These are phyloP conservation scores for Sparidentex hasta DNA, from an alignment of 2,797 vertebrate genomes.

Conservation along the genomic window DNA sequence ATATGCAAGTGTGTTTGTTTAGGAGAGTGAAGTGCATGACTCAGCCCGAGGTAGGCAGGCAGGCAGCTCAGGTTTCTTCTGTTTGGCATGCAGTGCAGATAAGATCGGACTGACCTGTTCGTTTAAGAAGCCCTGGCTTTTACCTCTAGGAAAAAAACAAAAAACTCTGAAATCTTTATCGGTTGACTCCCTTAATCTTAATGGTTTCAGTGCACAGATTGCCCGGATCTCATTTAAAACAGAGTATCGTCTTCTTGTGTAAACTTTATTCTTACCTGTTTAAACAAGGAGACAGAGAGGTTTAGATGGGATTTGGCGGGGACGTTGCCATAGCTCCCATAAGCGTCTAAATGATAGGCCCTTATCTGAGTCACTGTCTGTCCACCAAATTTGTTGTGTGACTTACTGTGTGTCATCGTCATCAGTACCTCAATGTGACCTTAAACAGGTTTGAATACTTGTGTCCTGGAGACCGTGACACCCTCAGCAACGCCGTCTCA, in stretches of 20 bases:
- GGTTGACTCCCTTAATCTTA: slow-evolving; percentile 38
- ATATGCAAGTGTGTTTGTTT: slow-evolving; percentile 71
- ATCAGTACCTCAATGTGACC: slow-evolving; percentile 61
- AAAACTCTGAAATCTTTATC: slow-evolving; percentile 51
- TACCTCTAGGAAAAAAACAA: slow-evolving; percentile 54
- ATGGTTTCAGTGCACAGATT: slow-evolving; percentile 42
- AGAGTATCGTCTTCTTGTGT: background rate
- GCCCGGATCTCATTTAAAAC: slow-evolving; percentile 62
- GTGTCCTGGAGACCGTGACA: slow-evolving; percentile 23
- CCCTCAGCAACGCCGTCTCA: slow-evolving; percentile 42
- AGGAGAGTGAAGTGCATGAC: slow-evolving; percentile 67
- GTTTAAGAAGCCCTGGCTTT: slow-evolving; percentile 56
- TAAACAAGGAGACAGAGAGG: background rate
- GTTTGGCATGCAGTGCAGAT: slow-evolving; percentile 68
- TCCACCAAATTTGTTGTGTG: slow-evolving; percentile 18
- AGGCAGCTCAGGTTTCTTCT: slow-evolving; percentile 72
- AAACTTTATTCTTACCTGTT: background rate
- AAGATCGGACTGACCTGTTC: slow-evolving; percentile 65
- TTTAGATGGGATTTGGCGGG: background rate
- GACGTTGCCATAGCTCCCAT: background rate
- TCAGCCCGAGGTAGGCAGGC: slow-evolving; percentile 57
- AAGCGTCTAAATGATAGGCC: background rate
- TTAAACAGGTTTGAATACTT: slow-evolving; percentile 54
- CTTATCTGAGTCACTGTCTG: slow-evolving; percentile 36
- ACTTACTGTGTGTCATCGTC: slow-evolving; percentile 35